phyloP scores from a whole-genome alignment of 2,113 vertebrate genomes.

The Oenanthe oenanthe region DNA sequence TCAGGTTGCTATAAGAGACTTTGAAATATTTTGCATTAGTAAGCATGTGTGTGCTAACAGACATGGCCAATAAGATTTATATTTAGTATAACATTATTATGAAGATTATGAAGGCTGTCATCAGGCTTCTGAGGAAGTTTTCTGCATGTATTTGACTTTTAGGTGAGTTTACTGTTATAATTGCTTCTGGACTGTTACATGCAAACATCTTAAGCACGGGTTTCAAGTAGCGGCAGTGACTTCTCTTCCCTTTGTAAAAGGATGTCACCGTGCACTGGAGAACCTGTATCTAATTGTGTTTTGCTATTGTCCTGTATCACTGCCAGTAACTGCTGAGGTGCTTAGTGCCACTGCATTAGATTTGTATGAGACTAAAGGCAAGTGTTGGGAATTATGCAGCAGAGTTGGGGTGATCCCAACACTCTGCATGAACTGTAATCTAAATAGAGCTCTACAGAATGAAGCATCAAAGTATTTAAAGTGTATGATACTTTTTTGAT shows the following conservation, averaged over 20 bases:
- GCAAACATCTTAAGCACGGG: not conserved
- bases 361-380: not conserved
- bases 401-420: not conserved
- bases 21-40: not conserved
- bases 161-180: not conserved
- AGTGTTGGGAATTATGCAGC: not conserved
- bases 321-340: not conserved
- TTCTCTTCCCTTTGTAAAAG: not conserved
- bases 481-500: constrained; percentile 26
- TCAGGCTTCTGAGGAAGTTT: not conserved
- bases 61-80: not conserved
- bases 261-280: not conserved
- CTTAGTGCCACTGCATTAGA: not conserved
- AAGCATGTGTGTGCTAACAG: not conserved
- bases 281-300: fast-evolving
- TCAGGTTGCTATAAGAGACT: not conserved
- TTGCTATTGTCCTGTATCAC: not conserved
- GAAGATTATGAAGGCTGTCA: not conserved
- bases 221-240: not conserved
- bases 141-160: not conserved
- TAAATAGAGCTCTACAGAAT: not conserved
- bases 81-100: not conserved
- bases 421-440: not conserved
- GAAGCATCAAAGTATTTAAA: constrained; percentile 11
- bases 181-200: not conserved